Evolutionary conservation across 2,888 invertebrate species (phyloP).

Genomic region (Drosophila rubida): DNA sequence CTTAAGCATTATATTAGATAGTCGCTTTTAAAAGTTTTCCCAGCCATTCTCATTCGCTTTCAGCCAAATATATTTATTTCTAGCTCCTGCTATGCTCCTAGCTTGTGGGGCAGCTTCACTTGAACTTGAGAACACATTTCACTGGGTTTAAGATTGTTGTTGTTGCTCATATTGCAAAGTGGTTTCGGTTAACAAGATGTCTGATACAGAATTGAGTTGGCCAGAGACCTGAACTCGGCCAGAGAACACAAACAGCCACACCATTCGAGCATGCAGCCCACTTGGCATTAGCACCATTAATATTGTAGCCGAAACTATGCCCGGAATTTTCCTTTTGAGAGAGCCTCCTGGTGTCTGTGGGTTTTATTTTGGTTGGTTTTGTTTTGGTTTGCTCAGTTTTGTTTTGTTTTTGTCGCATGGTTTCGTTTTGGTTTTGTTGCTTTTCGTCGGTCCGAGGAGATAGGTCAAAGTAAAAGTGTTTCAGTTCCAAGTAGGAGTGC

Average conservation of each 20-base stretch:
- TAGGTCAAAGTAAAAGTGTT: constrained; percentile 52
- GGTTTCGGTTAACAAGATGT: constrained; percentile 58
- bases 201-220: constrained; percentile 58
- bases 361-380: constrained; percentile 18
- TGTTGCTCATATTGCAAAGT: constrained; percentile 60
- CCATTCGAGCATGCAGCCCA: constrained; percentile 14
- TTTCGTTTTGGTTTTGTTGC: constrained; percentile 33
- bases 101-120: constrained; percentile 22
- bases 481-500: constrained; percentile 39
- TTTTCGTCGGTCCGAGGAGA: constrained; percentile 14
- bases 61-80: background rate
- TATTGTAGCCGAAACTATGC: constrained; percentile 69
- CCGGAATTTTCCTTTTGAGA: constrained; percentile 46
- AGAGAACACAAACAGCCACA: constrained; percentile 19
- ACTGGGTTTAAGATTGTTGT: constrained; percentile 32
- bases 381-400: constrained; percentile 31
- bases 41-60: background rate
- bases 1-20: background rate
- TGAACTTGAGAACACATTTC: constrained; percentile 43
- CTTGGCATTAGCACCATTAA: constrained; percentile 76
- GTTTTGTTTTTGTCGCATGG: constrained; percentile 43
- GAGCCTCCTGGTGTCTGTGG: constrained; percentile 32
- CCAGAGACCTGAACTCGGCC: constrained; percentile 28
- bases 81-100: background rate
- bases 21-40: background rate